Evolutionary conservation across 2,113 vertebrate genomes (phyloP).

Genomic region (Vulpes vulpes): DNA sequence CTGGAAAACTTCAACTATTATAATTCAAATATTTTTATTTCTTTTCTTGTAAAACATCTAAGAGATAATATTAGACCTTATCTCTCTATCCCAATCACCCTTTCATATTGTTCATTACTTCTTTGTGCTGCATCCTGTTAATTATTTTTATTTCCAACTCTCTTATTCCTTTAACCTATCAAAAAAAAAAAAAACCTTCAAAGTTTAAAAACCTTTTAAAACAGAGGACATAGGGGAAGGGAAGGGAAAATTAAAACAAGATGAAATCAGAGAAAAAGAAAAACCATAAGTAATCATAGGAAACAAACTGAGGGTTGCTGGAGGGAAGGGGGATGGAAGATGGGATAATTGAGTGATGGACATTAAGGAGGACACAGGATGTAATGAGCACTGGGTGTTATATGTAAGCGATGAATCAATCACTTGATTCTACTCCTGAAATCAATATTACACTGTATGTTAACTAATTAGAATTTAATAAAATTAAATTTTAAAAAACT

Average conservation of each 20-base stretch:
- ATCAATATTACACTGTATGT: neutral
- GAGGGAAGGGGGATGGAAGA: no score
- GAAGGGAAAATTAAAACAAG: no score
- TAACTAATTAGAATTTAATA: neutral
- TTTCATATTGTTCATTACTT: neutral
- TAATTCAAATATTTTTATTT: neutral
- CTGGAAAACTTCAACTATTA: no score
- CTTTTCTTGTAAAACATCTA: neutral
- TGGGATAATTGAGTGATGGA: no score
- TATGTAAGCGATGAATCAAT: no score
- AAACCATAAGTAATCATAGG: no score
- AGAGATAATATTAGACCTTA: neutral
- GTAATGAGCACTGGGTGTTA: no score
- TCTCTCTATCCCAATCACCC: neutral
- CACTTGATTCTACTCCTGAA: neutral
- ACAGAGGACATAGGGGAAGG: no score
- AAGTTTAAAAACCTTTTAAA: neutral
- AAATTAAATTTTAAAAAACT: neutral
- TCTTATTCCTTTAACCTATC: conserved; percentile 21
- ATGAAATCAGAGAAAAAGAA: no score
- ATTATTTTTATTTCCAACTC: neutral
- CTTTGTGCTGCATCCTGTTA: neutral
- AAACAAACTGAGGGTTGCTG: no score
- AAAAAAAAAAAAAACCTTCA: neutral
- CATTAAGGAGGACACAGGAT: no score